Conservation (phyloP, 1,140 invertebrate species). For the Eubasilissa regina region DNA sequence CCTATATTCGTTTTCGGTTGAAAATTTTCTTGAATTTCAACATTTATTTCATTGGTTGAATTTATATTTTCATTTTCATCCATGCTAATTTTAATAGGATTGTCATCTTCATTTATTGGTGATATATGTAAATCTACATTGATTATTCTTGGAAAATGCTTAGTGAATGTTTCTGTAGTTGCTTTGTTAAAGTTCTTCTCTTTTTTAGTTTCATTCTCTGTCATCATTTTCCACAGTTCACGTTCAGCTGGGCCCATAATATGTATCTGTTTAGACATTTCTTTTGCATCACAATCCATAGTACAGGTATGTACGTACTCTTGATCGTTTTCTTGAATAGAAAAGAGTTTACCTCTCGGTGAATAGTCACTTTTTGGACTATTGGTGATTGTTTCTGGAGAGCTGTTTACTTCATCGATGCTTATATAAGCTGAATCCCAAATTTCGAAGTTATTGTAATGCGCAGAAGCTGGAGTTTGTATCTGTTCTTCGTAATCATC, state of each 20-base stretch:
- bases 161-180: too few species aligned
- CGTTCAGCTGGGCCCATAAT: conserved; percentile 67
- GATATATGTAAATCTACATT: too few species aligned
- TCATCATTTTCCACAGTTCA: conserved; percentile 64
- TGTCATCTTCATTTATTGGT: too few species aligned
- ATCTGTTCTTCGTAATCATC: conserved; percentile 20
- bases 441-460: conserved; percentile 64
- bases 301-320: conserved; percentile 28
- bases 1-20: too few species aligned
- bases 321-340: conserved; percentile 59
- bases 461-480: not conserved
- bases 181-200: too few species aligned
- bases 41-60: too few species aligned
- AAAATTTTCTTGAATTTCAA: too few species aligned
- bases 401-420: conserved; percentile 69
- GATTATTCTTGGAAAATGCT: too few species aligned
- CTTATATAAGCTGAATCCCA: conserved; percentile 72
- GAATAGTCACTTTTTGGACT: conserved; percentile 65
- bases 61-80: too few species aligned
- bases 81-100: too few species aligned
- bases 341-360: conserved; percentile 64
- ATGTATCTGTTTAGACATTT: conserved; percentile 10
- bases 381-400: conserved; percentile 66
- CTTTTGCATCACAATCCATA: not conserved
- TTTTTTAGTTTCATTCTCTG: too few species aligned